phyloP scores from a whole-genome alignment of 2,888 invertebrate species.

The Cerastis leucographa region DNA sequence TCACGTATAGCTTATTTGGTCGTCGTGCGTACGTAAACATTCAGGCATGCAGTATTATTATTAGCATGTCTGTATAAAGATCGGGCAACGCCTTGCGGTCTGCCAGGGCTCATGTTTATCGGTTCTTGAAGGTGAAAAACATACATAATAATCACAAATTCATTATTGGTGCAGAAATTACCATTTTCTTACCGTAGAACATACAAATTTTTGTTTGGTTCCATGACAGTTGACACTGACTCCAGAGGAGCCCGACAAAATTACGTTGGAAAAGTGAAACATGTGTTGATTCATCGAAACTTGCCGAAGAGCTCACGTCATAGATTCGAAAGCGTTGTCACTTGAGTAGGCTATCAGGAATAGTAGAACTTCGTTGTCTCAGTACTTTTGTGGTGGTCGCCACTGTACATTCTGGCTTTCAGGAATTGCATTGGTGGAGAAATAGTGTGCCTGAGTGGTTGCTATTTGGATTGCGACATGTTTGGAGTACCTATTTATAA shows the following conservation, averaged over 20 bases:
- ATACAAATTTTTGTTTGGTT: not conserved
- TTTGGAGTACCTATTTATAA: not conserved
- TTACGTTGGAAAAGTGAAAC: not conserved
- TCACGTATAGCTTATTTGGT: no score
- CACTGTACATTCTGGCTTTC: not conserved
- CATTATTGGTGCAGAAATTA: not conserved
- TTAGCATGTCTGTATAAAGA: slow-evolving; percentile 6
- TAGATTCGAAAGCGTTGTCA: no score
- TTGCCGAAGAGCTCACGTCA: not conserved
- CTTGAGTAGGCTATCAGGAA: no score
- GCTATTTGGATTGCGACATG: not conserved
- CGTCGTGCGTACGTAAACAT: not conserved
- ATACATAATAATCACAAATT: slow-evolving; percentile 5
- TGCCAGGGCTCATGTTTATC: slow-evolving; percentile 36
- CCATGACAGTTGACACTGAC: not conserved
- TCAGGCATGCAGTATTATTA: slow-evolving; percentile 27
- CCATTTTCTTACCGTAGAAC: not conserved
- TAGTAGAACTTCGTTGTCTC: no score
- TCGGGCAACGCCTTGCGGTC: slow-evolving; percentile 40
- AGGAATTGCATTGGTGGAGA: no score
- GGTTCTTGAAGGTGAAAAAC: slow-evolving; percentile 22
- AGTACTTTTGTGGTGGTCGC: not conserved
- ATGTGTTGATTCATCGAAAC: not conserved
- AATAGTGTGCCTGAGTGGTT: not conserved
- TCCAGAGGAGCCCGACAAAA: not conserved